Base-by-base conservation (phyloP, 1,140 invertebrate species). In the Drosophila miranda region DNA sequence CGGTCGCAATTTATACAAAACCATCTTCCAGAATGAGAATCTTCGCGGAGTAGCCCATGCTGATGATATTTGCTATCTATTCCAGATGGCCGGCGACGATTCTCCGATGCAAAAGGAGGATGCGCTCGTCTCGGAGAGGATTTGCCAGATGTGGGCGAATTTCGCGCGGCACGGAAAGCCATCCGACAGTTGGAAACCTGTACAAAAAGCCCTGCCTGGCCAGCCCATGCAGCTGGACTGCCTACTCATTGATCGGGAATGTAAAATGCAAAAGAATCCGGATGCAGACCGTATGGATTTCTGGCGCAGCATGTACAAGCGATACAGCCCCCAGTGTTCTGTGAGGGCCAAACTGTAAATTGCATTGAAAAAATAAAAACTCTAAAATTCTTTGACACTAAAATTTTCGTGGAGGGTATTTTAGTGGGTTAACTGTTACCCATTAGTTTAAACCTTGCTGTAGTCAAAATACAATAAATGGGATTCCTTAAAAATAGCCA, bases 111-210 rank as follows among this genome's bases (percentile, higher is more conserved):
- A 91, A 13, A 87, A 91, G 5, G 91, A 91, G 7, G 92, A 92
- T 54, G 58, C 89, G 0, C 82, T 80, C 3, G 89, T 92, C n/a
- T 91, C 92, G 1, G 89, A 90, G 51, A 88, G 91, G 11, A 91
- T 94, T 77, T 91, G 93, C 0, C 91, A 92, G 51, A 82, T 94
- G 86, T 94, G 94, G 94, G 92, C 93, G 0, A 94, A 94, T 73
- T 94, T 95, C 89, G 94, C 94, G 0, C 93, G 93, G 78, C 92
- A 90, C 50, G 92, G 88, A 0, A 89, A 90, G 9, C 91, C 91
- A 1, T 64, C 13, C 42, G 70, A 64, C 0, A 72, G 53, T 30
- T 92, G 91, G 91, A 70, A 54, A 21, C 76, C 89, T 0, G 77
- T 91, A 0, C 56, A 71, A 13, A 67, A 42, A 11, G 58, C 64